These are phyloP conservation scores for Pangasius mekongensis DNA, from an alignment of 2,797 vertebrate genomes.

Conservation along the genomic window DNA sequence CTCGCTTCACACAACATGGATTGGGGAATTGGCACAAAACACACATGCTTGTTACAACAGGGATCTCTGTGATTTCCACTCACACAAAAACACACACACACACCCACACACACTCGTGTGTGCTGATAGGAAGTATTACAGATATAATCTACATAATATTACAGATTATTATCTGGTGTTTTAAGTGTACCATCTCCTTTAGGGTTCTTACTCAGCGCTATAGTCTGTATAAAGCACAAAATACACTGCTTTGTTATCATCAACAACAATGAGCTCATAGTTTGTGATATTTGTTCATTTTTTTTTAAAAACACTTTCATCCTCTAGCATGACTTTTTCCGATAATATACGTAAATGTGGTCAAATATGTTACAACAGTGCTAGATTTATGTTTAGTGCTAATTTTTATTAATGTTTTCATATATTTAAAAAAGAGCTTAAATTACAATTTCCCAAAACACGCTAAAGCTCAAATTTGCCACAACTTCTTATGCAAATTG, in stretches of 20 bases:
- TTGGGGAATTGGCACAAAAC: constrained; percentile 62
- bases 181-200: too few species aligned
- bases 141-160: not conserved
- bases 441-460: not conserved
- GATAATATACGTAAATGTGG: not conserved
- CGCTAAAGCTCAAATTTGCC: too few species aligned
- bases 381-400: not conserved
- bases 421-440: not conserved
- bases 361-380: not conserved
- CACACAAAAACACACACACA: not conserved
- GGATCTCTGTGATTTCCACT: constrained; percentile 30
- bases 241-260: not conserved
- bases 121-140: too few species aligned
- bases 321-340: not conserved
- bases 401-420: not conserved
- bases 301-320: not conserved
- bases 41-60: constrained; percentile 35
- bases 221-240: not conserved
- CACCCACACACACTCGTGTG: not conserved
- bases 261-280: not conserved
- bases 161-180: not conserved
- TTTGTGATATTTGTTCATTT: not conserved
- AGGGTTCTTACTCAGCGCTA: not conserved
- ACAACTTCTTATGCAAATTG: not conserved
- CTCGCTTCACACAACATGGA: constrained; percentile 69